Percentiles rank a stretch among this genome's conserved stretches.
These are phyloP conservation scores for Lacerta viridis DNA, from an alignment of 2,797 vertebrate genomes.

Conservation along the genomic window DNA sequence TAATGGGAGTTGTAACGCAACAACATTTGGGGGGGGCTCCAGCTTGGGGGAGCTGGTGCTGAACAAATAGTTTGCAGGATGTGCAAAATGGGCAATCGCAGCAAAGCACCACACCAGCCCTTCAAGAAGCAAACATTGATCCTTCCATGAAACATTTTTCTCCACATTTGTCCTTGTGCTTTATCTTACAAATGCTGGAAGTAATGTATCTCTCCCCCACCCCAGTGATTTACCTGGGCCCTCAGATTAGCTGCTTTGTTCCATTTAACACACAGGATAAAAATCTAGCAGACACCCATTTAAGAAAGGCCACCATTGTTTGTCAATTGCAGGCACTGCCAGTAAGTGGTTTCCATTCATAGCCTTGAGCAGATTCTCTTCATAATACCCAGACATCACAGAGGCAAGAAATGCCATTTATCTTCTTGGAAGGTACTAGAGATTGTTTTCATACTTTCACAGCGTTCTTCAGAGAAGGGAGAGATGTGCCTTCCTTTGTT, in stretches of 20 bases:
- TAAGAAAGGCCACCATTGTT: neutral
- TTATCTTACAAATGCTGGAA: fast-evolving
- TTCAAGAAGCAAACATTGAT: neutral
- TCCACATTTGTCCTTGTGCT: neutral
- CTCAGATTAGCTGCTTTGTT: neutral
- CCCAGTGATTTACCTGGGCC: fast-evolving
- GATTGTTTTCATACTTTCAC: constrained; percentile 67
- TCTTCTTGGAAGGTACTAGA: constrained; percentile 64
- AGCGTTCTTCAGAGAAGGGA: neutral
- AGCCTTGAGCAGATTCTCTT: constrained; percentile 30
- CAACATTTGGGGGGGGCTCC: too few relatives aligned
- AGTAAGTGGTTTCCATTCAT: neutral
- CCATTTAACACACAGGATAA: neutral
- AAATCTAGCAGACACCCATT: neutral
- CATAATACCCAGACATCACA: constrained; percentile 49
- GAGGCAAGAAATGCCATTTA: constrained; percentile 69
- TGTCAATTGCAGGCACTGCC: too few relatives aligned
- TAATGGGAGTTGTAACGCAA: too few relatives aligned
- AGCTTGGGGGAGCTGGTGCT: too few relatives aligned
- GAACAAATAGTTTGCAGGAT: neutral
- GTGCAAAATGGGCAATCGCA: neutral
- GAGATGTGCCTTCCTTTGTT: too few relatives aligned
- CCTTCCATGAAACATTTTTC: neutral
- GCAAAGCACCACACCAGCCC: too few relatives aligned
- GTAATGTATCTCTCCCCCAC: neutral